Base-by-base conservation (phyloP, 2,797 vertebrate genomes). In the Acrossocheilus fasciatus region DNA sequence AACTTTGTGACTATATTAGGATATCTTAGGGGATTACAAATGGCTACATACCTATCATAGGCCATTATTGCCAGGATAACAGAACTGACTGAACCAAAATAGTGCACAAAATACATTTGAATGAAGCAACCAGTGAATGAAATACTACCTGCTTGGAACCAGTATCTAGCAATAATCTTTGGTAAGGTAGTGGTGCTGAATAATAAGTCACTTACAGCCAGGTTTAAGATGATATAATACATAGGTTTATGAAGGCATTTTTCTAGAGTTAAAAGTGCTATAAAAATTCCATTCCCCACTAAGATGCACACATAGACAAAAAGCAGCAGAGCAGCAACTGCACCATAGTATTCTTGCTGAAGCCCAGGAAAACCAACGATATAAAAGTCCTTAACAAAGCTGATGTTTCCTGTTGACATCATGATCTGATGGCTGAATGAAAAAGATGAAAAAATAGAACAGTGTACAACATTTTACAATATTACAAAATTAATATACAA, bases 331-430 rank as follows among this genome's bases (percentile, higher is more conserved):
- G 81, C 88, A 30, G 92, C 92, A 15, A 62, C 83, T 4, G 92
- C 41, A 45, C 87, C 83, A 10, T 92, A 73, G 66, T 93, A 93
- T 20, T 90, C 47, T 12, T 84, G 82, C 26, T 92, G 90, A 88
- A 95, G 94, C 26, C 92, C 94, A 41, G 94, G 94, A 84, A 96
- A 95, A 81, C 95, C 95, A 15, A 93, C 85, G 1, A 96, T 93
- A 7, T 93, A 41, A 82, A 96, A 96, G 17, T 95, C 92, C 3
- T 88, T 92, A 69, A 93, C 59, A 10, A n/a, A 54, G 80, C 87
- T 94, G 0, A 83, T n/a, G 86, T 95, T 95, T 84, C 62, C 73
- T 30, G 66, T 41, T 75, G 88, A 43, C 86, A 89, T 87, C 68
- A 75, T 11, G 45, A n/a, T 20, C 76, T 79, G 52, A 77, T 45